A percentile compares a stretch with the other conserved stretches of the same genome.
Evolutionary conservation across 2,113 vertebrate genomes (phyloP).

Genomic region (Mastomys natalensis): DNA sequence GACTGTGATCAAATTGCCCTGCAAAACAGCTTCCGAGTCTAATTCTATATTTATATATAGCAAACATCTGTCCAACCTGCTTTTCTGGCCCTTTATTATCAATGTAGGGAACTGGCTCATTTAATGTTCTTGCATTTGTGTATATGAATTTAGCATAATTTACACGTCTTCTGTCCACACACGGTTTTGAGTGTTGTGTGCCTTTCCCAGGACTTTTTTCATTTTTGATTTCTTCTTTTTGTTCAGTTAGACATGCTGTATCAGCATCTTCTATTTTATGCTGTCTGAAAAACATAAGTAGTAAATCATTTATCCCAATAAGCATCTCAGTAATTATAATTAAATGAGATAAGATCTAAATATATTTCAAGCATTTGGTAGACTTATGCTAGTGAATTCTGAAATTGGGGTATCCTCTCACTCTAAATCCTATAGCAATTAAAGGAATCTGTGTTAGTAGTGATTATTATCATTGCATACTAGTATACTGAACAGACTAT

Average conservation of each 20-base stretch:
- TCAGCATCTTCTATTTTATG: slow-evolving; percentile 82
- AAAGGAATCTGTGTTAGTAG: slow-evolving; percentile 34
- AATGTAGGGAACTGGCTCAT: slow-evolving; percentile 81
- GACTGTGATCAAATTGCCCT: slow-evolving; percentile 43
- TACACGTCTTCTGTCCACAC: slow-evolving; percentile 76
- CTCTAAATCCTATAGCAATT: slow-evolving; percentile 28
- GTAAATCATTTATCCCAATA: slow-evolving; percentile 49
- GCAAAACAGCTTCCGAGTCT: slow-evolving; percentile 14
- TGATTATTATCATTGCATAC: background rate
- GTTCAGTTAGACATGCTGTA: slow-evolving; percentile 67
- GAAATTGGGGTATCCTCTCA: background rate
- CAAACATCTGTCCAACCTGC: slow-evolving; percentile 76
- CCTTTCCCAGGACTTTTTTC: slow-evolving; percentile 39
- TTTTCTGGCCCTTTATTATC: slow-evolving; percentile 71
- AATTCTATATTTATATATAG: slow-evolving; percentile 55
- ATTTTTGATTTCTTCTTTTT: slow-evolving; percentile 58
- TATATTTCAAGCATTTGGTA: background rate
- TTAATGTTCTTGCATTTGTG: slow-evolving; percentile 82
- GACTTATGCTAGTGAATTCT: slow-evolving; percentile 56
- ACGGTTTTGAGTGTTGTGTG: slow-evolving; percentile 31
- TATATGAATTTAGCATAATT: slow-evolving; percentile 83
- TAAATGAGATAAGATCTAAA: slow-evolving; percentile 52
- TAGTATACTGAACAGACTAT: background rate
- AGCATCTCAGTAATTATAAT: background rate
- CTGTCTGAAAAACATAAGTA: slow-evolving; percentile 83